A percentile compares a stretch with the other conserved stretches of the same genome.
phyloP scores from a whole-genome alignment of 2,113 vertebrate species.

The Struthio camelus region DNA sequence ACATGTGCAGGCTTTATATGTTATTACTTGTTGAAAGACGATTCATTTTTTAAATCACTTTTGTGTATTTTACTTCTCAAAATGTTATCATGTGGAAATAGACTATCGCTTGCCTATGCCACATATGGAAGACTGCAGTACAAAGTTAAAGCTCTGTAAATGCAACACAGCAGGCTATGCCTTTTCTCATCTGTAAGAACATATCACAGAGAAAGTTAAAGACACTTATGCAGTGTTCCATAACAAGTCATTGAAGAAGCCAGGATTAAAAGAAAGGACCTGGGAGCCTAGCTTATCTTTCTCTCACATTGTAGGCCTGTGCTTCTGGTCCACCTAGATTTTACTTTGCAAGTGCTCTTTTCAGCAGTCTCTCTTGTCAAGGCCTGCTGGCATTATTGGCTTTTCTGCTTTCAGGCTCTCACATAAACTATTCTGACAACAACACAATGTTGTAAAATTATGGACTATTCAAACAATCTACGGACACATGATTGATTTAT shows the following conservation, averaged over 20 bases:
- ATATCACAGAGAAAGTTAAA: not conserved
- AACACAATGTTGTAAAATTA: not conserved
- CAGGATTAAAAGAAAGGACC: not conserved
- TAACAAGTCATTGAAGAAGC: not conserved
- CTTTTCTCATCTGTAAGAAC: not conserved
- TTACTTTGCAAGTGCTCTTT: not conserved
- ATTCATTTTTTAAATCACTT: not conserved
- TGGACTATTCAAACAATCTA: not conserved
- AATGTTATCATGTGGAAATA: not conserved
- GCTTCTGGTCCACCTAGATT: not conserved
- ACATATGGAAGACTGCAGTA: not conserved
- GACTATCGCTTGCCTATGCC: not conserved
- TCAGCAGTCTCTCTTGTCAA: not conserved
- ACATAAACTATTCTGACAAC: not conserved
- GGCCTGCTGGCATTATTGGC: not conserved
- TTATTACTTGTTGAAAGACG: not conserved
- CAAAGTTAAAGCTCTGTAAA: not conserved
- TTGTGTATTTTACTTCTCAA: not conserved
- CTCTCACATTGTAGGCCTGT: not conserved
- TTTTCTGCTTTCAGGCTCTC: not conserved
- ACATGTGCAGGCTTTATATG: not conserved
- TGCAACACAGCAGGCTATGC: not conserved
- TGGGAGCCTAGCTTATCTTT: not conserved
- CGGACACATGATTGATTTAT: not conserved
- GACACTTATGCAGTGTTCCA: not conserved